A percentile compares a stretch with the other conserved stretches of the same genome.
Evolutionary conservation across 2,113 vertebrate species (phyloP).

Genomic region (Motacilla alba): DNA sequence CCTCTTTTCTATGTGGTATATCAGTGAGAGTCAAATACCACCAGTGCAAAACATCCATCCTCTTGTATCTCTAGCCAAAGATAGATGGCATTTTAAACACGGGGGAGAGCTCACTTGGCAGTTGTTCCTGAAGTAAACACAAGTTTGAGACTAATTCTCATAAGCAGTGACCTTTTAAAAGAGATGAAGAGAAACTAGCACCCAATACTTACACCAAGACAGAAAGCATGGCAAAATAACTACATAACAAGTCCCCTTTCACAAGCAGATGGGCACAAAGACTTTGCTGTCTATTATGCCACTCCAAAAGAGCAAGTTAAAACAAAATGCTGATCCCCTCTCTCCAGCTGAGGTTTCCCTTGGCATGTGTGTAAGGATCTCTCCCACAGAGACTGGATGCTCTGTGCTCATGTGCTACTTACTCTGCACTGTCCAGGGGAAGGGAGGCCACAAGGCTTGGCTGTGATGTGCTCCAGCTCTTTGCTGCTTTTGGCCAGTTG

Average conservation of each 20-base stretch:
- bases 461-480: neutral
- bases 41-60: neutral
- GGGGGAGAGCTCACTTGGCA: neutral
- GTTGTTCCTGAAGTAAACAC: neutral
- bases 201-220: neutral
- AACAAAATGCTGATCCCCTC: neutral
- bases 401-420: neutral
- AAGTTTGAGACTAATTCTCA: neutral
- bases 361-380: rapidly evolving
- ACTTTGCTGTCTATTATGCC: neutral
- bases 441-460: neutral
- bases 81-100: neutral
- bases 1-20: neutral
- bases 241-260: neutral
- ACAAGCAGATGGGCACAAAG: neutral
- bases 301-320: neutral
- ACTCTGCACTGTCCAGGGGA: neutral
- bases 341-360: neutral
- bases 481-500: neutral
- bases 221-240: neutral
- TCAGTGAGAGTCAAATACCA: neutral
- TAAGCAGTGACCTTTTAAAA: neutral
- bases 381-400: neutral
- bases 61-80: neutral
- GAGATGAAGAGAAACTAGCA: neutral